phyloP scores from a whole-genome alignment of 2,888 invertebrate species.

The Seira musarum region DNA sequence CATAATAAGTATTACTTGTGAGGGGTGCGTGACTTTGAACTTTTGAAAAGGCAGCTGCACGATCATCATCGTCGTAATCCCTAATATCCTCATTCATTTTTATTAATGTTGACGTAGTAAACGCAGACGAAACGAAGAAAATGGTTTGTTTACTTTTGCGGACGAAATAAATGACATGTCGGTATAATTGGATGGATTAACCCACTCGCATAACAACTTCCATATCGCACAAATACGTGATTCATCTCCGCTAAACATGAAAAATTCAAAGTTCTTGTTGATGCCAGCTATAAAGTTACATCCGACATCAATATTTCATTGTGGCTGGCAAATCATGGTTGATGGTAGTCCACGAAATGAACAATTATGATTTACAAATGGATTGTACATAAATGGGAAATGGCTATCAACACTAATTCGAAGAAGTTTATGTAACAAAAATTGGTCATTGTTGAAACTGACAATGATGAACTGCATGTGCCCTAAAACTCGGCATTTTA shows the following conservation, averaged over 20 bases:
- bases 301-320: too few relatives aligned
- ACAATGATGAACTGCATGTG: too few relatives aligned
- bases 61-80: not conserved
- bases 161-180: not conserved
- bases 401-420: too few relatives aligned
- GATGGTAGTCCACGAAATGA: too few relatives aligned
- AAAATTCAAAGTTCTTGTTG: not conserved
- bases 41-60: conserved; percentile 1
- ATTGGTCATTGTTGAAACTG: too few relatives aligned
- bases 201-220: not conserved
- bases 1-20: not conserved
- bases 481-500: too few relatives aligned
- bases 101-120: conserved; percentile 1
- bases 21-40: conserved; percentile 25
- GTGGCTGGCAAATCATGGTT: too few relatives aligned
- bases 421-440: too few relatives aligned
- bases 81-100: conserved; percentile 14
- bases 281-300: too few relatives aligned
- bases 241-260: not conserved
- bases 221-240: not conserved
- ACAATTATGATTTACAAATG: too few relatives aligned
- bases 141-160: not conserved
- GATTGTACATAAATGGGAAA: too few relatives aligned
- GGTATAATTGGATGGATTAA: not conserved
- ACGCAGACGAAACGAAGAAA: not conserved